Percentiles rank a stretch among this genome's conserved stretches.
Conservation (phyloP, 2,888 invertebrate species). For the Lycophotia porphyrea region DNA sequence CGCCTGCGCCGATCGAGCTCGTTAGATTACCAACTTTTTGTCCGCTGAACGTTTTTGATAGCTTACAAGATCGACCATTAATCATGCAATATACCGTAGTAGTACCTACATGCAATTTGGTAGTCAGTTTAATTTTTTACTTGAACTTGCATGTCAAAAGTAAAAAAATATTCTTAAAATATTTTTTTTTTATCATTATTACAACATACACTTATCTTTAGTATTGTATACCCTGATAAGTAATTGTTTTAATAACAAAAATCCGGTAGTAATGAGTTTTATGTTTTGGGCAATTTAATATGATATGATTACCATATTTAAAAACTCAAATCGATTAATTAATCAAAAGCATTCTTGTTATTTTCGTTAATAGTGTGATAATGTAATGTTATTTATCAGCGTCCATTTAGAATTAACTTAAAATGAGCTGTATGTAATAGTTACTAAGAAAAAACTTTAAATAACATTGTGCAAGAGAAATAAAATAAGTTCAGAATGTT, state of each 20-base stretch:
- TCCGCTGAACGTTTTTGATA: constrained; percentile 55
- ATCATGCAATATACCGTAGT: constrained; percentile 45
- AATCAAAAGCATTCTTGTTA: constrained; percentile 44
- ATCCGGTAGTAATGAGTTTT: constrained; percentile 40
- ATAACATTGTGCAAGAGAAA: constrained; percentile 6
- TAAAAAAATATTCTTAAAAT: background rate
- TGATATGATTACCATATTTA: constrained; percentile 36
- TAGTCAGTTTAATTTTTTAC: constrained; percentile 8
- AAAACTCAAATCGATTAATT: constrained; percentile 47
- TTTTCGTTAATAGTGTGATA: constrained; percentile 36
- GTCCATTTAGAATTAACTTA: background rate
- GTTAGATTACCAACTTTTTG: constrained; percentile 72
- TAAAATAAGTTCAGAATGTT: constrained; percentile 1
- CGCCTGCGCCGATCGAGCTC: constrained; percentile 72
- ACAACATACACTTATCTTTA: constrained; percentile 16
- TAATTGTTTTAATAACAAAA: constrained; percentile 52
- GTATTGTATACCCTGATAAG: constrained; percentile 44
- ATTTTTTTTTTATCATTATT: constrained; percentile 3
- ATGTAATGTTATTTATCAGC: constrained; percentile 19
- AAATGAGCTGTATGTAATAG: constrained; percentile 4
- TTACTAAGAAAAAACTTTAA: constrained; percentile 14
- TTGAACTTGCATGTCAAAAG: background rate
- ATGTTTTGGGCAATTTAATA: constrained; percentile 41
- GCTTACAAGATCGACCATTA: constrained; percentile 59
- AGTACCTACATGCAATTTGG: constrained; percentile 22